Evolutionary conservation across 2,888 invertebrate species (phyloP).

Genomic region (Bugula neritina): DNA sequence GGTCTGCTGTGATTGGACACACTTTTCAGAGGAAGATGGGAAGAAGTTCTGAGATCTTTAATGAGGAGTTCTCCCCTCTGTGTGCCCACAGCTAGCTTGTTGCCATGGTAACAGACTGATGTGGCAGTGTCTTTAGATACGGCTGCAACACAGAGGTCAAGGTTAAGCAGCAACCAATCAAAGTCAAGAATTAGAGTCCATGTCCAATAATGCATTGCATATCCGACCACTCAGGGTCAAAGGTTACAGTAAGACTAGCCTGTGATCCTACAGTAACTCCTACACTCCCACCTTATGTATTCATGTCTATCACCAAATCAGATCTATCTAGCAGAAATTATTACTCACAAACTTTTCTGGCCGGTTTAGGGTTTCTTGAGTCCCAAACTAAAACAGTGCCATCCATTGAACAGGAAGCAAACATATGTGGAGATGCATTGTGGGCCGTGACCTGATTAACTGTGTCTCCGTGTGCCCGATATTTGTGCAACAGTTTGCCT

Average conservation of each 20-base stretch:
- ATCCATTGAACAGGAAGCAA: conserved; percentile 26
- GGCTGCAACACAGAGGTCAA: background rate
- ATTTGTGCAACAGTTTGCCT: background rate
- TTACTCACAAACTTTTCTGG: background rate
- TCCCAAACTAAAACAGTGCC: conserved; percentile 7
- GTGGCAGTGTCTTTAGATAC: background rate
- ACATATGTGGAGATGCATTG: conserved; percentile 5
- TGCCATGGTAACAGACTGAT: conserved; percentile 6
- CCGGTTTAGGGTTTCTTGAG: background rate
- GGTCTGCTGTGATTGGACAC: background rate
- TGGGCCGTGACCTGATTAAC: conserved; percentile 5
- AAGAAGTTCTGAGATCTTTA: background rate
- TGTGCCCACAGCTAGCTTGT: conserved; percentile 23
- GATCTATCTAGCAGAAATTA: background rate
- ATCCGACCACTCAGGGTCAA: background rate
- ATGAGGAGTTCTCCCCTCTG: conserved; percentile 14
- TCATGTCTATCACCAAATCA: background rate
- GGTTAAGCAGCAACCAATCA: background rate
- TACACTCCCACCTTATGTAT: too few relatives aligned
- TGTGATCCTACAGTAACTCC: too few relatives aligned
- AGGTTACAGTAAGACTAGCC: too few relatives aligned
- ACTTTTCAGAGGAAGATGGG: background rate
- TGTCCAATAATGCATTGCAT: background rate
- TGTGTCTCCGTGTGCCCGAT: background rate
- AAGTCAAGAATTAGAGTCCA: background rate